phyloP scores from a whole-genome alignment of 2,797 vertebrate genomes.

The Gallirallus australis region DNA sequence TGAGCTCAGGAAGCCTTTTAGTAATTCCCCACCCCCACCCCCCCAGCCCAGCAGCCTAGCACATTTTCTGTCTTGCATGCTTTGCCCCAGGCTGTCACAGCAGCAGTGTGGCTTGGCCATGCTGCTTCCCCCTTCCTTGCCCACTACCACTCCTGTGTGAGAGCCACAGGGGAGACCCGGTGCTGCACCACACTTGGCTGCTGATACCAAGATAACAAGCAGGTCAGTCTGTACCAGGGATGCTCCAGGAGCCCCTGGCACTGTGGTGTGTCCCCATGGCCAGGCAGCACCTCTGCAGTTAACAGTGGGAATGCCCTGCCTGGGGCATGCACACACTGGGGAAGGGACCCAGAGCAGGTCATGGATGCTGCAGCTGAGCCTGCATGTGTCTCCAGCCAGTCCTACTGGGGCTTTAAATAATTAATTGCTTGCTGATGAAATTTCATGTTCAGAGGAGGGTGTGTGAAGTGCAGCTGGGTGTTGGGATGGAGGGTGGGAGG shows the following conservation, averaged over 20 bases:
- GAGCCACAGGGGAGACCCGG: not conserved
- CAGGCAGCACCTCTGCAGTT: rapidly evolving
- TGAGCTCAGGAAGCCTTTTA: not conserved
- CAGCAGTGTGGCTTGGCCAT: rapidly evolving
- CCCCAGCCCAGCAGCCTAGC: not conserved
- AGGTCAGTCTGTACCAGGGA: not conserved
- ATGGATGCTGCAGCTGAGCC: not conserved
- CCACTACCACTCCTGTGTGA: too few species aligned
- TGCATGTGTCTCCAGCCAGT: not conserved
- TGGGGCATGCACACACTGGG: rapidly evolving
- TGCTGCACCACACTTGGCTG: not conserved
- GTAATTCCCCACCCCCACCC: rapidly evolving
- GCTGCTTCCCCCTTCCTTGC: not conserved
- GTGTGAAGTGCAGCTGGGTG: not conserved
- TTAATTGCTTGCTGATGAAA: constrained; percentile 33
- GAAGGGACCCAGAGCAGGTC: rapidly evolving
- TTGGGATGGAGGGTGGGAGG: not conserved
- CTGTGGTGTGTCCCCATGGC: rapidly evolving
- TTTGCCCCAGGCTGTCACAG: not conserved
- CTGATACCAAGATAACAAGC: not conserved
- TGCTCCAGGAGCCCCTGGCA: not conserved
- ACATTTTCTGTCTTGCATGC: not conserved
- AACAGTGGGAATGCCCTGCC: rapidly evolving
- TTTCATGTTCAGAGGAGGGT: not conserved
- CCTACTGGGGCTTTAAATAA: not conserved